phyloP scores from a whole-genome alignment of 2,888 invertebrate species.

The Chromoteleia sp. region DNA sequence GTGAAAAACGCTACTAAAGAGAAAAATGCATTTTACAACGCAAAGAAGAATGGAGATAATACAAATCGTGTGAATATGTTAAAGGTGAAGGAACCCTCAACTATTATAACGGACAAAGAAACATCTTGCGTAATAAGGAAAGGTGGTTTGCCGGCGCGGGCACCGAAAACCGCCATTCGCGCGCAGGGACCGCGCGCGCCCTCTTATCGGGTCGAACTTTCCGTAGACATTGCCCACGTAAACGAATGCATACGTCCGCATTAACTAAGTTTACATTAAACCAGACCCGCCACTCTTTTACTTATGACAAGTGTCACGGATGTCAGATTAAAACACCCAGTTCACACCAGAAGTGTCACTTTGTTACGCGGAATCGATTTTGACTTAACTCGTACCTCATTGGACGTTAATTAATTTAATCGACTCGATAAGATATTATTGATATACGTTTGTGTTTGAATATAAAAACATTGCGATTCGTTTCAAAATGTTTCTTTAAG shows the following conservation, averaged over 20 bases:
- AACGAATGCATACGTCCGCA: slow-evolving; percentile 18
- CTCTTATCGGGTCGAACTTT: slow-evolving; percentile 15
- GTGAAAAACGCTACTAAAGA: too few species aligned
- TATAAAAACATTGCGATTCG: too few species aligned
- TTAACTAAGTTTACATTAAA: slow-evolving; percentile 37
- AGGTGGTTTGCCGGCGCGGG: slow-evolving; percentile 13
- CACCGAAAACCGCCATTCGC: too few species aligned
- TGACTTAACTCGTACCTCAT: slow-evolving; percentile 14
- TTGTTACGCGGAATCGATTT: slow-evolving; percentile 23
- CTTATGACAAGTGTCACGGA: slow-evolving; percentile 33
- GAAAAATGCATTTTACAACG: too few species aligned
- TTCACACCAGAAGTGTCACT: slow-evolving; percentile 27
- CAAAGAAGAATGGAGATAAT: too few species aligned
- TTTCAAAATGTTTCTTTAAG: too few species aligned
- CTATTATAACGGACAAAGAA: background rate
- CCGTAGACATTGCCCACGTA: slow-evolving; percentile 51
- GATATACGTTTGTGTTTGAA: too few species aligned
- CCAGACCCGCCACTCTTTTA: slow-evolving; percentile 23
- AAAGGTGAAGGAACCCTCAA: background rate
- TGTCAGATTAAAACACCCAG: slow-evolving; percentile 50
- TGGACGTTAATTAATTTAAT: slow-evolving; percentile 23
- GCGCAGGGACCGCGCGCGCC: too few species aligned
- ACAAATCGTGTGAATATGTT: too few species aligned
- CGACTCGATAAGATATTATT: background rate
- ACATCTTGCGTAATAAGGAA: slow-evolving; percentile 32